Evolutionary conservation across 2,888 invertebrate genomes (phyloP).

Genomic region (Eucera pruinosa): DNA sequence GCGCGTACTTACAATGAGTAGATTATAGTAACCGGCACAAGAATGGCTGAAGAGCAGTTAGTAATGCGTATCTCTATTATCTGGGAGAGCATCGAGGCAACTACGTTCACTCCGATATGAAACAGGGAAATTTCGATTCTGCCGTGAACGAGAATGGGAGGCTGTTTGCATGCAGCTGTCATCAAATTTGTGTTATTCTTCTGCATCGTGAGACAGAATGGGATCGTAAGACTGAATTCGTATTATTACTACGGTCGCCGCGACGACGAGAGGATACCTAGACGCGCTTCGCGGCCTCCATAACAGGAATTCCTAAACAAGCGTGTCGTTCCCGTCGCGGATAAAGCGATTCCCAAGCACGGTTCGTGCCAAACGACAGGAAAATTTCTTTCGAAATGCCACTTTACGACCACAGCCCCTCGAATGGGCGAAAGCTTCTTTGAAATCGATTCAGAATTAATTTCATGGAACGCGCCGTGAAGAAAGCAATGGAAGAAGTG

Average conservation of each 20-base stretch:
- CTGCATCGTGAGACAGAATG: conserved; percentile 37
- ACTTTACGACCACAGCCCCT: not conserved
- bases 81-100: not conserved
- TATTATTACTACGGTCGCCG: conserved; percentile 39
- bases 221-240: conserved; percentile 46
- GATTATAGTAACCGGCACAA: too few species aligned
- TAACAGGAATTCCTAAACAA: conserved; percentile 47
- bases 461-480: not conserved
- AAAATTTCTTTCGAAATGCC: conserved; percentile 35
- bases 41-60: not conserved
- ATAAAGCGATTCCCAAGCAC: conserved; percentile 13
- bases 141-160: conserved; percentile 31
- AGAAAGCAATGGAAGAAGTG: too few species aligned
- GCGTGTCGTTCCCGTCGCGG: conserved; percentile 23
- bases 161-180: conserved; percentile 52
- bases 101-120: not conserved
- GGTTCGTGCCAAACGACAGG: conserved; percentile 19
- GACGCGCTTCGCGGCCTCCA: not conserved
- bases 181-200: conserved; percentile 54
- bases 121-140: conserved; percentile 24
- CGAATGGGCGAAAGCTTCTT: not conserved
- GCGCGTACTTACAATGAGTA: too few species aligned
- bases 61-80: not conserved
- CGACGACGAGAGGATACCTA: conserved; percentile 4
- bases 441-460: conserved; percentile 6